Conservation (phyloP, 2,888 invertebrate genomes). For the Cephus sareptanus region DNA sequence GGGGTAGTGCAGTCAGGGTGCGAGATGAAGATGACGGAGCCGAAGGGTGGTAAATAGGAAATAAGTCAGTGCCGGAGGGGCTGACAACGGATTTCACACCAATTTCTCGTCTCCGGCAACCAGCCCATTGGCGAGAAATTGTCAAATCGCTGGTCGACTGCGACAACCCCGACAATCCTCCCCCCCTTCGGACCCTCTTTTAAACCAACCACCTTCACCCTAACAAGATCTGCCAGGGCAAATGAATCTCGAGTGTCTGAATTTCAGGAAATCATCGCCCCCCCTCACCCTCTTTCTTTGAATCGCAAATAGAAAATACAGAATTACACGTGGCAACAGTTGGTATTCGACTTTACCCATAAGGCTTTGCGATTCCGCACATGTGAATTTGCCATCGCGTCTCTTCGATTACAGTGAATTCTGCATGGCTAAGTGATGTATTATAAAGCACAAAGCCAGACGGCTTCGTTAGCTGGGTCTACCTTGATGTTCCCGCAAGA, state of each 20-base stretch:
- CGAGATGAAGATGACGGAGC: background rate
- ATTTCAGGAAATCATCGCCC: background rate
- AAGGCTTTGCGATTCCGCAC: background rate
- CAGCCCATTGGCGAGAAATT: conserved; percentile 62
- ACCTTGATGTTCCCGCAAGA: background rate
- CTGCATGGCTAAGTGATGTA: background rate
- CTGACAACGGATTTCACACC: conserved; percentile 60
- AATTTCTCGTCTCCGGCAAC: conserved; percentile 56
- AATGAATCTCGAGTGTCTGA: conserved; percentile 27
- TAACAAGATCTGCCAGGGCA: conserved; percentile 37
- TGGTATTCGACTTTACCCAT: background rate
- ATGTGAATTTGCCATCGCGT: too few relatives aligned
- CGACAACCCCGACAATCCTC: conserved; percentile 24
- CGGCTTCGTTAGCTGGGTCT: background rate
- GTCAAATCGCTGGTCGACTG: conserved; percentile 55
- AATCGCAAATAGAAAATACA: background rate
- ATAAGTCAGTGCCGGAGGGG: conserved; percentile 63
- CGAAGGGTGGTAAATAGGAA: conserved; percentile 56
- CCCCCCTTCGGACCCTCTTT: conserved; percentile 9
- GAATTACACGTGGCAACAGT: background rate
- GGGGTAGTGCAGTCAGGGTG: background rate
- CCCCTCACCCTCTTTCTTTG: background rate
- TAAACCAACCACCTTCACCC: conserved; percentile 4
- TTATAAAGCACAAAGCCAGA: background rate
- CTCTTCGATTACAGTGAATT: background rate